Percentiles rank a stretch among this genome's conserved stretches.
These are phyloP conservation scores for Dascillus cervinus DNA, from an alignment of 2,888 invertebrate species.

Conservation along the genomic window DNA sequence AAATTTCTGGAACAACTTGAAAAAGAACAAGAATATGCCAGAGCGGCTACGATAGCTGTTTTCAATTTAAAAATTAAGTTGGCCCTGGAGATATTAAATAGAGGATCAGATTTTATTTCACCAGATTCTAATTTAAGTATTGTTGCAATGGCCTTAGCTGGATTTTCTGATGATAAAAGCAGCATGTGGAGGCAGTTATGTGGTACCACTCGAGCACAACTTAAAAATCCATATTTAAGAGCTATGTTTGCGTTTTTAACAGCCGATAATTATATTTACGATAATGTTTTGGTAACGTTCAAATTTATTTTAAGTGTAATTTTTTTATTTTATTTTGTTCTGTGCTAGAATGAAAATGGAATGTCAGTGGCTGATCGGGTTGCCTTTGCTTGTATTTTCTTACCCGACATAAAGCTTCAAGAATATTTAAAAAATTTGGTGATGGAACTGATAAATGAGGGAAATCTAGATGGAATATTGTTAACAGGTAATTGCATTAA, in stretches of 20 bases:
- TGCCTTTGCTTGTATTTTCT: conserved; percentile 83
- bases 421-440: conserved; percentile 70
- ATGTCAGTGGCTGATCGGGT: conserved; percentile 82
- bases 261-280: conserved; percentile 67
- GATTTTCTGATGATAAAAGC: conserved; percentile 79
- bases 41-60: conserved; percentile 86
- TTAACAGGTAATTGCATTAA: conserved; percentile 74
- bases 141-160: conserved; percentile 74
- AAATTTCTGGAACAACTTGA: conserved; percentile 62
- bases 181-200: conserved; percentile 75
- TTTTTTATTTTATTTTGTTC: conserved; percentile 9
- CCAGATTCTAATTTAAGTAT: conserved; percentile 46
- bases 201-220: conserved; percentile 60
- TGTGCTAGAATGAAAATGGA: conserved; percentile 65
- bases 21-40: conserved; percentile 63
- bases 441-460: conserved; percentile 62
- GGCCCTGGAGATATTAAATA: conserved; percentile 80
- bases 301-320: conserved; percentile 8
- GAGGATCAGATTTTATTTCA: conserved; percentile 47
- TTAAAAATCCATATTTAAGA: conserved; percentile 84
- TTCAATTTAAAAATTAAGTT: conserved; percentile 79
- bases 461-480: conserved; percentile 76
- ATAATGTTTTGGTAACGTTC: conserved; percentile 62
- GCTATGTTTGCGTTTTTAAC: conserved; percentile 88
- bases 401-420: conserved; percentile 70